These are phyloP conservation scores for Bergia puertoricense DNA, from an alignment of 92 coral and sea anemone species.

Conservation along the genomic window DNA sequence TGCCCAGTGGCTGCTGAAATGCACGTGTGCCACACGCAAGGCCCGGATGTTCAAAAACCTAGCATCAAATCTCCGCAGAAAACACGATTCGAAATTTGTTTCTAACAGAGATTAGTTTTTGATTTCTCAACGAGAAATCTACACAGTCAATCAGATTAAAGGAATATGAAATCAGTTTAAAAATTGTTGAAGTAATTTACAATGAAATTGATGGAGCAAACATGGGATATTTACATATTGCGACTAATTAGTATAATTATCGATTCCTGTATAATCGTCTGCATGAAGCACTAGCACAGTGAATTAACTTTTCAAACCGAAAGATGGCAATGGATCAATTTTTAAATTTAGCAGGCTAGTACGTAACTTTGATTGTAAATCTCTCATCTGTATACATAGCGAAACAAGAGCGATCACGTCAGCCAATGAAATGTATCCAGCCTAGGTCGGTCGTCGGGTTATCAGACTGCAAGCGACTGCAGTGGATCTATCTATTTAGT, in stretches of 20 bases:
- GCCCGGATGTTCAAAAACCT: conserved; percentile 93
- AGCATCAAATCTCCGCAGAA: conserved; percentile 9
- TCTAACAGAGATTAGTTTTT: background rate
- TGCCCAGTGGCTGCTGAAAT: conserved; percentile 65
- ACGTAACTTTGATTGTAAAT: too few species aligned
- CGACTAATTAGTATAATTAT: conserved; percentile 25
- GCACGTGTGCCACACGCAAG: conserved; percentile 94
- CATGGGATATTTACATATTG: conserved; percentile 36
- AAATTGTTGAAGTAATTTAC: background rate
- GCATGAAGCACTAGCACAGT: background rate
- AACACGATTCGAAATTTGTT: conserved; percentile 5
- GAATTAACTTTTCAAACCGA: background rate
- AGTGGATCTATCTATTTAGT: background rate
- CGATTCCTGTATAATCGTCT: background rate
- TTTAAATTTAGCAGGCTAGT: background rate
- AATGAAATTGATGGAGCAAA: conserved; percentile 24
- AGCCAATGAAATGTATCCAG: conserved; percentile 40
- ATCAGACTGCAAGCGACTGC: background rate
- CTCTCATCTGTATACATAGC: background rate
- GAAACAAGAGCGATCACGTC: conserved; percentile 28
- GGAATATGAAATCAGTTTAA: background rate
- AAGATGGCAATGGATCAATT: background rate
- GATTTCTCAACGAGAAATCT: background rate
- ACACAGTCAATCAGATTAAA: background rate
- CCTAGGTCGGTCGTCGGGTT: background rate